Conservation (phyloP, 2,797 vertebrate species). For the Pseudochirops cupreus region DNA sequence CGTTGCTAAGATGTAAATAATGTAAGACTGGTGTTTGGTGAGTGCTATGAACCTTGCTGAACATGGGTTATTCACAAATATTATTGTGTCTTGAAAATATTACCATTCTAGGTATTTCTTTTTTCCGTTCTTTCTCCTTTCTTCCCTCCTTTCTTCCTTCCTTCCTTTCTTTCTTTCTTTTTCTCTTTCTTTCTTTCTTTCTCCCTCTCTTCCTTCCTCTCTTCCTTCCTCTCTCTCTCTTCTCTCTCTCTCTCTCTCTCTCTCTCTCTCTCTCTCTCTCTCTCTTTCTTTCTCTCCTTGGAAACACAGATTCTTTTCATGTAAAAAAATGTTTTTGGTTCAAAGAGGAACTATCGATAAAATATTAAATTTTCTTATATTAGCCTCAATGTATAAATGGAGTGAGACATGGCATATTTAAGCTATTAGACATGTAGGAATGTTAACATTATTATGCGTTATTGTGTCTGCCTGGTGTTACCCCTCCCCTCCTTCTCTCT, state of each 20-base stretch:
- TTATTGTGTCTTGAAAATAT: conserved; percentile 67
- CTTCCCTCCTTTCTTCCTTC: not conserved
- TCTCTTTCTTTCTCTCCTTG: conserved; percentile 46
- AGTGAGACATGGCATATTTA: conserved; percentile 80
- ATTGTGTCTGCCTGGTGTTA: conserved; percentile 91
- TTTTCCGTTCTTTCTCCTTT: conserved; percentile 23
- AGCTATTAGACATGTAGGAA: conserved; percentile 96
- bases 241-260: too few species aligned
- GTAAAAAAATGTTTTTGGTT: conserved; percentile 72
- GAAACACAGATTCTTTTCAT: conserved; percentile 63
- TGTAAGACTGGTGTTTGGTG: conserved; percentile 60
- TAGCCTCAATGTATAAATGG: conserved; percentile 68
- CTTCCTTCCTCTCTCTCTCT: not conserved
- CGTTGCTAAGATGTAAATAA: conserved; percentile 77
- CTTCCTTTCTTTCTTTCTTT: not conserved
- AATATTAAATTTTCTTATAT: conserved; percentile 80
- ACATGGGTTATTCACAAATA: conserved; percentile 45
- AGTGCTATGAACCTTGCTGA: conserved; percentile 64
- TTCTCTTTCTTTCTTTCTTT: conserved; percentile 59
- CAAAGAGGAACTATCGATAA: conserved; percentile 78
- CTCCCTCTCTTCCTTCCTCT: not conserved
- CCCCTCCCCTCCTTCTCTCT: conserved; percentile 74
- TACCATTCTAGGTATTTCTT: conserved; percentile 65
- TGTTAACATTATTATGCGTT: conserved; percentile 95
- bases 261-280: not conserved